Percentiles rank a stretch among this genome's conserved stretches.
Evolutionary conservation across 2,797 vertebrate genomes (phyloP).

Genomic region (Anguilla anguilla): DNA sequence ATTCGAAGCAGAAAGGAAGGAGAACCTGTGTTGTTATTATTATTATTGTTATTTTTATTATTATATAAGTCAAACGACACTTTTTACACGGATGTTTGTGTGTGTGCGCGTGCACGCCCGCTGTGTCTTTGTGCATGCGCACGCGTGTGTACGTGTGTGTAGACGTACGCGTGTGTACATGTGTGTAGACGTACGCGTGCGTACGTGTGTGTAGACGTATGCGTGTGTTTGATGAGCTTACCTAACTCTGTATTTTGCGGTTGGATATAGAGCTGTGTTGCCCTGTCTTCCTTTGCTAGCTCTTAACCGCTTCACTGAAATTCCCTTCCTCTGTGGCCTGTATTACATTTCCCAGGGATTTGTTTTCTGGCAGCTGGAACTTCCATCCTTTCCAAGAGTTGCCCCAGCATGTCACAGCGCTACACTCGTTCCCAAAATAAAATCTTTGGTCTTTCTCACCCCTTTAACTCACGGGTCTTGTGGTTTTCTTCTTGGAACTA

Average conservation of each 20-base stretch:
- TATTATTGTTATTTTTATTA: not conserved
- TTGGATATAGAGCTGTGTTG: slow-evolving; percentile 23
- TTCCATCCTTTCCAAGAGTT: slow-evolving; percentile 51
- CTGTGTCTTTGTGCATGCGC: not conserved
- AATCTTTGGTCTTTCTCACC: not conserved
- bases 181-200: too few species aligned
- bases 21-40: not conserved
- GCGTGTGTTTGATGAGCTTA: slow-evolving; percentile 37
- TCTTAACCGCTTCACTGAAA: slow-evolving; percentile 44
- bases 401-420: slow-evolving; percentile 26
- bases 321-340: slow-evolving; percentile 37
- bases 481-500: not conserved
- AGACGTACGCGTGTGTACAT: not conserved
- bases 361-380: slow-evolving; percentile 53
- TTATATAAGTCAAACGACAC: too few species aligned
- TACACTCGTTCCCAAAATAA: slow-evolving; percentile 34
- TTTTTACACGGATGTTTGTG: too few species aligned
- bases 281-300: slow-evolving; percentile 27
- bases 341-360: slow-evolving; percentile 52
- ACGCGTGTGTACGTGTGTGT: too few species aligned
- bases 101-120: too few species aligned
- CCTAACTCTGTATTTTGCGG: slow-evolving; percentile 20
- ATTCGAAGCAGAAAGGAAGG: not conserved
- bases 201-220: too few species aligned
- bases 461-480: not conserved